These are phyloP conservation scores for Folsomia manolachei DNA, from an alignment of 2,888 invertebrate species.

Conservation along the genomic window DNA sequence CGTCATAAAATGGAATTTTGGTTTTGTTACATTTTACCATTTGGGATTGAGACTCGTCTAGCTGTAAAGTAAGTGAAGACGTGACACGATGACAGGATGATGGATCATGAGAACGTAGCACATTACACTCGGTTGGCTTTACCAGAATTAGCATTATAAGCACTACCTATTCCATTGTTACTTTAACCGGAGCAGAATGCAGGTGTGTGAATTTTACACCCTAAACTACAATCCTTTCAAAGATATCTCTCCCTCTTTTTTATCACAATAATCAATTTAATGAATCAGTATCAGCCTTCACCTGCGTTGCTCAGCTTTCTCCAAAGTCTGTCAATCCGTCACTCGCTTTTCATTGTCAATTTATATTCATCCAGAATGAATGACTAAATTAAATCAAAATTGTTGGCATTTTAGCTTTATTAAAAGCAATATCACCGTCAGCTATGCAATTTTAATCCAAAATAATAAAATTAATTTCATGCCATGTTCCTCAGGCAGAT, in stretches of 20 bases:
- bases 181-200: too few species aligned
- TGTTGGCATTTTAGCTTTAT: not conserved
- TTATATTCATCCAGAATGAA: not conserved
- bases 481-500: too few species aligned
- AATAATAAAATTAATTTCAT: too few species aligned
- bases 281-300: not conserved
- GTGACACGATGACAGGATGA: constrained; percentile 40
- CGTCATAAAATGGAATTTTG: constrained; percentile 21
- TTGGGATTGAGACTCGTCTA: too few species aligned
- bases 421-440: too few species aligned
- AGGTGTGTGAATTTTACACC: not conserved
- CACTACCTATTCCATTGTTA: not conserved
- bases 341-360: not conserved
- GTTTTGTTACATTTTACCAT: not conserved
- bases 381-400: not conserved
- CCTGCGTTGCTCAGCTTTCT: not conserved
- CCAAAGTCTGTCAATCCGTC: not conserved
- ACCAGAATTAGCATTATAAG: constrained; percentile 23
- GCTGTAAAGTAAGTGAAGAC: constrained; percentile 31
- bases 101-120: constrained; percentile 37
- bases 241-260: not conserved
- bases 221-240: not conserved
- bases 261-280: constrained; percentile 11
- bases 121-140: constrained; percentile 17
- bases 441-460: too few species aligned